Evolutionary conservation across 2,888 invertebrate species (phyloP), one percentile per base, ranked within the genome.

Genomic region (Chrysolina americana): DNA sequence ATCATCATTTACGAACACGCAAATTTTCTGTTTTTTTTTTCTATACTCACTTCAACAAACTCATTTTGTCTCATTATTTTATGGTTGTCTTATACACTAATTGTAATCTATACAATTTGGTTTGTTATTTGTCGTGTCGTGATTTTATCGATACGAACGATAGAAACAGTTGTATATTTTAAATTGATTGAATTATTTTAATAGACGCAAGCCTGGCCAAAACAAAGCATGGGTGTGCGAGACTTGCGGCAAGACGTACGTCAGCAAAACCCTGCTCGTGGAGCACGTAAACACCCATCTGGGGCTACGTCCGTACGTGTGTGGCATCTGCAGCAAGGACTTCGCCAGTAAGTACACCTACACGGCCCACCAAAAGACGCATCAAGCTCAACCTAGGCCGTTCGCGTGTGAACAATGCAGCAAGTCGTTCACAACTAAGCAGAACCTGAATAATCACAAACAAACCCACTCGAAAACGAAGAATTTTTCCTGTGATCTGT

Each of bases 311-410:
- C 94, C 95, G 0, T 92, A 94, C 85, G 86, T 89, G 5, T 95
- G 95, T 83, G 83, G 87, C 0, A 85, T 89, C 0, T 95, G 95
- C 85, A 89, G 90, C 9, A 95, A 95, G 88, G 90, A 92, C 79
- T 95, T 95, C 87, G 93, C 94, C 0, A 94, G 94, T 11, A 95
- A 95, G 82, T 95, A 95, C 82, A 94, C 95, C 0, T 91, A 92
- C 77, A 93, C 93, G 63, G 84, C 94, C 0, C 95, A 95, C 80
- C 88, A 92, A 73, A 95, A 94, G 87, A 95, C 93, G 0, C 95
- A 95, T 82, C 90, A 83, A 85, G 88, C 89, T 10, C 90, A 95
- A 0, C 93, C 94, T 0, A 89, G 95, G 0, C 94, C 94, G 0
- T 94, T 88, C 84, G 90, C 91, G 65, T 95, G 95, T 80, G 85